A percentile compares a stretch with the other conserved stretches of the same genome.
Conservation (phyloP, 2,888 invertebrate species). For the Pogonocherus hispidulus region DNA sequence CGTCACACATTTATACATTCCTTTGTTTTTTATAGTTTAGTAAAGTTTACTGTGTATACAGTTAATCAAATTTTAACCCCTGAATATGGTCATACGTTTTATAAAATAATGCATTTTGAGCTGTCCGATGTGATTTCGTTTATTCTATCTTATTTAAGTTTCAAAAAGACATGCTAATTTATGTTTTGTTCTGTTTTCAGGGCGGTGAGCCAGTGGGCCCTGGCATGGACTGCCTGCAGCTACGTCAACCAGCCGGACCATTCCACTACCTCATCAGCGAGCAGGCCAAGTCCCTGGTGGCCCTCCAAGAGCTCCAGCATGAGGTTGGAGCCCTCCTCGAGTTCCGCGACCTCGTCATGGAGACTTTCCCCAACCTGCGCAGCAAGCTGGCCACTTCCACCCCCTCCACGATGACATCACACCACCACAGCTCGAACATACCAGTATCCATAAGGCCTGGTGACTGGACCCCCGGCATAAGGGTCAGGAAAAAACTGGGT, state of each 20-base stretch:
- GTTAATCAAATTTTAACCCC: too few species aligned
- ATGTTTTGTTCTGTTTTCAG: constrained; percentile 54
- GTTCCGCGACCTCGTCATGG: constrained; percentile 94
- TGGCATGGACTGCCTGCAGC: constrained; percentile 81
- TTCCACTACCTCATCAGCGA: constrained; percentile 89
- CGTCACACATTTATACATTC: too few species aligned
- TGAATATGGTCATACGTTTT: too few species aligned
- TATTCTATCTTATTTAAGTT: neutral
- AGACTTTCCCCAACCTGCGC: constrained; percentile 92
- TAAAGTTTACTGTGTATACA: too few species aligned
- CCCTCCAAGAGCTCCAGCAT: constrained; percentile 92
- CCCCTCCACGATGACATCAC: constrained; percentile 67
- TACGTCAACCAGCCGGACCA: constrained; percentile 73
- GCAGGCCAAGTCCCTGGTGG: constrained; percentile 89
- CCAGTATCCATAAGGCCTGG: constrained; percentile 69
- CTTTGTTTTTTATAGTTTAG: too few species aligned
- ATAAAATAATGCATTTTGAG: too few species aligned
- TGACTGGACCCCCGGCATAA: constrained; percentile 87
- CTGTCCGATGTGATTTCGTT: too few species aligned
- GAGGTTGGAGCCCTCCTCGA: constrained; percentile 92
- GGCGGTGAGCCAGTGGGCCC: constrained; percentile 71
- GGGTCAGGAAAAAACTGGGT: constrained; percentile 73
- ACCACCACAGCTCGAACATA: constrained; percentile 70
- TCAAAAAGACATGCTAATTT: neutral
- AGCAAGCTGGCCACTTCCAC: constrained; percentile 83